Conservation (phyloP, 2,797 vertebrate species). For the Anguilla obscura region DNA sequence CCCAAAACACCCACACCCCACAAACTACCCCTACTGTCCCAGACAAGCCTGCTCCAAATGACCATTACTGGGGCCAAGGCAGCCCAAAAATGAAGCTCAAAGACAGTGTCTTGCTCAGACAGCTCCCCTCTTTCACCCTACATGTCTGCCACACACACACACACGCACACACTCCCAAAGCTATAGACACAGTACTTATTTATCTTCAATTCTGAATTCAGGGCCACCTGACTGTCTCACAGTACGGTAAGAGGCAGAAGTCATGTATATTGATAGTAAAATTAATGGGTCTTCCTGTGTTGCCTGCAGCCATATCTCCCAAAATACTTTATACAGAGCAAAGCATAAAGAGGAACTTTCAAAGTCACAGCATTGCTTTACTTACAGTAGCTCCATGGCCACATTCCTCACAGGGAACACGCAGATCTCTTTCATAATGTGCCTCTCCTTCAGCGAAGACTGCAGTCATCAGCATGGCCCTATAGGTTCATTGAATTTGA, state of each 20-base stretch:
- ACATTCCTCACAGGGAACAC: neutral
- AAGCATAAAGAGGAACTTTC: neutral
- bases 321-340: neutral
- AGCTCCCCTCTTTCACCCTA: neutral
- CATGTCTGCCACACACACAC: neutral
- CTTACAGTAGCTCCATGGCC: neutral
- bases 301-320: neutral
- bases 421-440: neutral
- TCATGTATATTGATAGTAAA: neutral
- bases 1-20: neutral
- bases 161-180: neutral
- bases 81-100: neutral
- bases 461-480: neutral
- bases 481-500: neutral
- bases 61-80: neutral
- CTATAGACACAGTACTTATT: neutral
- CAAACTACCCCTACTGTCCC: neutral
- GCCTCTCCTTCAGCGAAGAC: neutral
- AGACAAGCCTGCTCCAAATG: neutral
- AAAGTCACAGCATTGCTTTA: neutral
- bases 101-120: neutral
- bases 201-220: neutral
- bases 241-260: neutral
- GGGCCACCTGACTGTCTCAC: neutral
- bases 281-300: neutral